A percentile compares a stretch with the other conserved stretches of the same genome.
Conservation (phyloP, 2,113 vertebrate genomes). For the Todiramphus chloris region DNA sequence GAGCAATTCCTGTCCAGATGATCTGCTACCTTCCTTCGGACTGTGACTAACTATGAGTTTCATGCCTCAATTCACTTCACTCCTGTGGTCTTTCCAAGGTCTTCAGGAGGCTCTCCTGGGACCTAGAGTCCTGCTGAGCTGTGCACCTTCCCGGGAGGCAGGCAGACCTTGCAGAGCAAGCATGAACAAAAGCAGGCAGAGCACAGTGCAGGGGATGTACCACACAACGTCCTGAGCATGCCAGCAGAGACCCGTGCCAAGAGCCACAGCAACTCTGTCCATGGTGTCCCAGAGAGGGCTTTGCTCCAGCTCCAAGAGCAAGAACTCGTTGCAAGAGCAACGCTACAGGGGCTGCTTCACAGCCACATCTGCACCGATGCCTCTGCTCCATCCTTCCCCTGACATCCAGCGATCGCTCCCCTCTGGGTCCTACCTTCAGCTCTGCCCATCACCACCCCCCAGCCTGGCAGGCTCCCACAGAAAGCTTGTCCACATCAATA, state of each 20-base stretch:
- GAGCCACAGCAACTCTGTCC: neutral
- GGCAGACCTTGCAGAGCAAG: neutral
- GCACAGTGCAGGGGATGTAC: neutral
- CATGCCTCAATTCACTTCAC: neutral
- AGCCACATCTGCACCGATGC: neutral
- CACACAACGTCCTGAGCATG: neutral
- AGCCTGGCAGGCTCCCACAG: neutral
- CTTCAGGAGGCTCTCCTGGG: neutral
- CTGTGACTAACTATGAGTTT: neutral
- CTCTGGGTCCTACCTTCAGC: neutral
- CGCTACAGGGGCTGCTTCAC: neutral
- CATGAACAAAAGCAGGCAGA: neutral
- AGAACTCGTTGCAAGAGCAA: neutral
- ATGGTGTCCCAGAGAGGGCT: neutral
- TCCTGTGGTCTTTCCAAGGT: neutral
- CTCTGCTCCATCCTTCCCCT: neutral
- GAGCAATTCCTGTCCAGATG: neutral
- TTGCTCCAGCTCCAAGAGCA: neutral
- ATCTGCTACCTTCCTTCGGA: neutral
- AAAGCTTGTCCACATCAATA: neutral
- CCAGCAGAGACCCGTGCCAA: rapidly evolving
- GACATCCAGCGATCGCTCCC: neutral
- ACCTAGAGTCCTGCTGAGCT: neutral
- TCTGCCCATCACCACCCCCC: neutral
- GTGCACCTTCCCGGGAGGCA: neutral